Base-by-base conservation (phyloP, 2,888 invertebrate species). In the Sisyra terminalis region DNA sequence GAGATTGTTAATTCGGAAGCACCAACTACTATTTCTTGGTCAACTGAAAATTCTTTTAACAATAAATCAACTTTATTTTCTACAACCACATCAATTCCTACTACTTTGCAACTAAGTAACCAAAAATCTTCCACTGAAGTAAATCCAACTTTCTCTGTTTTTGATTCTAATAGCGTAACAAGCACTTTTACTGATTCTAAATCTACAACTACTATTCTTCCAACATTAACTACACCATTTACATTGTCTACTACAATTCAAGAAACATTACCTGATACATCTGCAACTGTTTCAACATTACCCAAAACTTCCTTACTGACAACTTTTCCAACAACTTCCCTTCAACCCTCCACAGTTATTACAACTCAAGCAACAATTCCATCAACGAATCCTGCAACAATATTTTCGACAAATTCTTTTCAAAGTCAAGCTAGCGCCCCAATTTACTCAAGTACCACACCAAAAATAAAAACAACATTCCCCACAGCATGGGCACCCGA, bases 61-160 rank as follows among this genome's bases (percentile, higher is more conserved):
- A 24, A 24, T 24, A 7, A 24, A 5, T 24, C 24, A 24, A 24
- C 24, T 24, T 24, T 24, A 24, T 5, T 7, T 24, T 24, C 31
- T 15, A 18, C 47, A 49, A 31, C 46, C 44, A 47, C 48, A 40
- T 56, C 55, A 31, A 55, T 52, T 44, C 49, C 54, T 46, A 53
- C 49, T 39, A 49, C 51, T 47, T 50, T 51, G 24, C 55, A 56
- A 30, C 44, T 46, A 13, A 45, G 30, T 29, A 32, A 13, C 11
- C 11, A 3, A 32, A 3, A 14, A 32, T 32, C n/a, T 16, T n/a
- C 38, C 15, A 8, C 18, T 17, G 38, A n/a, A n/a, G n/a, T n/a
- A n/a, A n/a, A n/a, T n/a, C n/a, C n/a, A n/a, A n/a, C n/a, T 31
- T 31, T 31, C 31, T 31, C 14, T 16, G 7, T 5, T 38, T 5